A percentile compares a stretch with the other conserved stretches of the same genome.
Evolutionary conservation across 2,797 vertebrate genomes (phyloP).

Genomic region (Psittacula derbiana): DNA sequence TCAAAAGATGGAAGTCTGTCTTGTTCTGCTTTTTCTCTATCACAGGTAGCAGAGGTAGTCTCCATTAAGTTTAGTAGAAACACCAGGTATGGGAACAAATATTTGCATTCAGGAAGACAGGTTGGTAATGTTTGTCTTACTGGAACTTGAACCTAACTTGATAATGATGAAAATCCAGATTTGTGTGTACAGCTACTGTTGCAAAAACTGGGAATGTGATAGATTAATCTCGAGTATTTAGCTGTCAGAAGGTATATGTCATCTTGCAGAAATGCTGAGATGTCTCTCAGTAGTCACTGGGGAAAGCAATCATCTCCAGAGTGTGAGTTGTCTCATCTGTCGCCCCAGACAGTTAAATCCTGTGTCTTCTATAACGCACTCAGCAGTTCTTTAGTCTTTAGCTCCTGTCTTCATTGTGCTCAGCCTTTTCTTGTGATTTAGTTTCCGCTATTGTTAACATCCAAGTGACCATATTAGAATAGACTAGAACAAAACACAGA

Average conservation of each 20-base stretch:
- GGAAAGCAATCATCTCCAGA: background rate
- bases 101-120: background rate
- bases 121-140: background rate
- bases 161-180: background rate
- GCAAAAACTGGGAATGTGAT: background rate
- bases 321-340: background rate
- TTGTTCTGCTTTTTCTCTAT: background rate
- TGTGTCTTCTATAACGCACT: background rate
- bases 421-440: background rate
- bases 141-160: background rate
- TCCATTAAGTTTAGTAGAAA: background rate
- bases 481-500: background rate
- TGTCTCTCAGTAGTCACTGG: background rate
- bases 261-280: background rate
- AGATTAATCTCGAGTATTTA: background rate
- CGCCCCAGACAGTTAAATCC: fast-evolving
- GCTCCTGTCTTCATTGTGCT: background rate
- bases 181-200: background rate
- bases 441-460: background rate
- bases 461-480: background rate
- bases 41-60: too few relatives aligned
- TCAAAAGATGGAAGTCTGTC: background rate
- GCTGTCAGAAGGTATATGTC: background rate
- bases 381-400: background rate
- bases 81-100: background rate